phyloP scores from a whole-genome alignment of 2,888 invertebrate genomes.

The Scaptomyza cyrtandrae region DNA sequence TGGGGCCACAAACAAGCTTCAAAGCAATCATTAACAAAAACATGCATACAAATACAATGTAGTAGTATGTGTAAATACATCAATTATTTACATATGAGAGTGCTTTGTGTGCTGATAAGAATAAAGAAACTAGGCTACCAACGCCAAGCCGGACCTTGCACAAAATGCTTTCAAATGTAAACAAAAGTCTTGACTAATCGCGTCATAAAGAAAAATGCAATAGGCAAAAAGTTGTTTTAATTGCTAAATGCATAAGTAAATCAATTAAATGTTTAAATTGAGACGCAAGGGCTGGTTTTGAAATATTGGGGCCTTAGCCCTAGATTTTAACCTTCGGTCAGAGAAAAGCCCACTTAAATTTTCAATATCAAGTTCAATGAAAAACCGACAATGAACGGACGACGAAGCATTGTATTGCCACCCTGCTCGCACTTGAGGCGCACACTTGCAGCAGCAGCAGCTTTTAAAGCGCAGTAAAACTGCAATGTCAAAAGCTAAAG shows the following conservation, averaged over 20 bases:
- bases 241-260: too few species aligned
- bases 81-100: background rate
- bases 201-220: conserved; percentile 9
- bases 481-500: conserved; percentile 72
- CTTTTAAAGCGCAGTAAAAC: conserved; percentile 49
- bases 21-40: background rate
- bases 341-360: conserved; percentile 47
- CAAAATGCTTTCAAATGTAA: conserved; percentile 12
- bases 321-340: conserved; percentile 32
- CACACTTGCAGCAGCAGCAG: conserved; percentile 20
- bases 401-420: conserved; percentile 9
- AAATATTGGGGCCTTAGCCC: conserved; percentile 23
- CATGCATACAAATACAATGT: background rate
- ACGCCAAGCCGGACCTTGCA: conserved; percentile 21
- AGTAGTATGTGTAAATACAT: background rate
- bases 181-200: conserved; percentile 17
- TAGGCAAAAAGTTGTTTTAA: background rate
- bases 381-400: conserved; percentile 69
- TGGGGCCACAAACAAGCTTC: conserved; percentile 9
- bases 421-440: background rate
- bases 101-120: conserved; percentile 23
- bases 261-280: too few species aligned
- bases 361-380: conserved; percentile 75
- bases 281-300: too few species aligned
- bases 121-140: conserved; percentile 16